Base-by-base conservation (phyloP, 2,797 vertebrate species). In the Cetoscarus ocellatus region DNA sequence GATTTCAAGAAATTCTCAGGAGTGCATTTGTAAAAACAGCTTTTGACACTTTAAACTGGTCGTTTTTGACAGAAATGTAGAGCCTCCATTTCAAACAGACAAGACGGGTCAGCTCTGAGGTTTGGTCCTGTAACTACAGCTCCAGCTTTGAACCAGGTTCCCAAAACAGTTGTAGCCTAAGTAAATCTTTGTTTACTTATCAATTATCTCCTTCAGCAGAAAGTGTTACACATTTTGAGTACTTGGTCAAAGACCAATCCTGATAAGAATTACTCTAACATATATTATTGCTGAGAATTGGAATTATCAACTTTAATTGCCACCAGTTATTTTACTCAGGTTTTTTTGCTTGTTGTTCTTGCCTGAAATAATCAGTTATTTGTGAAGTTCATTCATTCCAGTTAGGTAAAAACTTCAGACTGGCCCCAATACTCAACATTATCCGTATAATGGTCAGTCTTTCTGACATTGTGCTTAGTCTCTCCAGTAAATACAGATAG, bases 1-100 rank as follows among this genome's bases (percentile, higher is more conserved):
- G 27, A 27, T 27, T 27, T 27, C 27, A 27, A 7, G 38, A 39
- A 39, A 39, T 7, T 39, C 9, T 39, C 38, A 39, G 38, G 38
- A 39, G 38, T 7, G 38, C 38, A 39, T 39, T 7, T 39, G 38
- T 39, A 27, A 27, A 39, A 39, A 39, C 7, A 39, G 38, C 38
- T 39, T 7, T 81, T 84, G 86, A 89, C 79, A 91, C 85, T 86
- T 64, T 19, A 39, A 14, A 77, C 73, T 42, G 17, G 11, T 45
- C 42, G 18, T 67, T 70, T 67, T 57, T 65, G 42, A 68, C 27
- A 45, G 71, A 77, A 69, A 47, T 34, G 47, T 61, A 18, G 27
- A 61, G 84, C 14, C 47, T 60, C 47, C 14, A 38, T 55, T 48
- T 59, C 34, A 53, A 61, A 75, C 50, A 65, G 18, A 51, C 6